Percentiles rank a stretch among this genome's conserved stretches.
These are phyloP conservation scores for Megaleporinus macrocephalus DNA, from an alignment of 2,113 vertebrate species.

Conservation along the genomic window DNA sequence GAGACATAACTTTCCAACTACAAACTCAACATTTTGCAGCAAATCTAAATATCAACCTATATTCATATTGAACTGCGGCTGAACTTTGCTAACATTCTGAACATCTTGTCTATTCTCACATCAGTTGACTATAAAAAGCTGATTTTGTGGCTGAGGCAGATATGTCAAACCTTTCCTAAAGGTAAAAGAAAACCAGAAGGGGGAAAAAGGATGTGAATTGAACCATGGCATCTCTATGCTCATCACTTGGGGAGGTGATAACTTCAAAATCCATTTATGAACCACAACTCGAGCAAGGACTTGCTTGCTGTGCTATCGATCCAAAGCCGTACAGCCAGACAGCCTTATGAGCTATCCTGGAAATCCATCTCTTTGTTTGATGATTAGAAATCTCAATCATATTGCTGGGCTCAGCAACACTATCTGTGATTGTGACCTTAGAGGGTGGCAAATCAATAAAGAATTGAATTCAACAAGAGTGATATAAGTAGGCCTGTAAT, in stretches of 20 bases:
- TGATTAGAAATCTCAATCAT: constrained; percentile 66
- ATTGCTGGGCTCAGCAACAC: constrained; percentile 70
- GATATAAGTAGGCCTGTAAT: constrained; percentile 44
- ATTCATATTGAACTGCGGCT: too few species aligned
- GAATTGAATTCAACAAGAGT: constrained; percentile 41
- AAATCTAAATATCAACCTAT: too few species aligned
- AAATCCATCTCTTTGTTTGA: constrained; percentile 73
- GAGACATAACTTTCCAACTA: too few species aligned
- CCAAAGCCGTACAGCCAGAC: constrained; percentile 46
- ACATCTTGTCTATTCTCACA: too few species aligned
- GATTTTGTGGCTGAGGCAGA: too few species aligned
- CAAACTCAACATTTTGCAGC: too few species aligned
- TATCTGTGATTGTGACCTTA: constrained; percentile 65
- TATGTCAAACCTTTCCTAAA: constrained; percentile 36
- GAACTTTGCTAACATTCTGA: too few species aligned
- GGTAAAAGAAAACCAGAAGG: constrained; percentile 10
- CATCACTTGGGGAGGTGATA: constrained; percentile 60
- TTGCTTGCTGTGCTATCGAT: constrained; percentile 65
- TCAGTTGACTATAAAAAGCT: too few species aligned
- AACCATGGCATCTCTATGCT: constrained; percentile 19
- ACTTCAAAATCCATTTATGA: constrained; percentile 65
- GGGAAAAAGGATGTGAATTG: neutral
- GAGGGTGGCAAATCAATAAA: constrained; percentile 66
- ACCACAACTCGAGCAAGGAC: constrained; percentile 50
- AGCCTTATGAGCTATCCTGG: constrained; percentile 51